These are phyloP conservation scores for Buphagus erythrorhynchus DNA, from an alignment of 2,797 vertebrate genomes.

Conservation along the genomic window DNA sequence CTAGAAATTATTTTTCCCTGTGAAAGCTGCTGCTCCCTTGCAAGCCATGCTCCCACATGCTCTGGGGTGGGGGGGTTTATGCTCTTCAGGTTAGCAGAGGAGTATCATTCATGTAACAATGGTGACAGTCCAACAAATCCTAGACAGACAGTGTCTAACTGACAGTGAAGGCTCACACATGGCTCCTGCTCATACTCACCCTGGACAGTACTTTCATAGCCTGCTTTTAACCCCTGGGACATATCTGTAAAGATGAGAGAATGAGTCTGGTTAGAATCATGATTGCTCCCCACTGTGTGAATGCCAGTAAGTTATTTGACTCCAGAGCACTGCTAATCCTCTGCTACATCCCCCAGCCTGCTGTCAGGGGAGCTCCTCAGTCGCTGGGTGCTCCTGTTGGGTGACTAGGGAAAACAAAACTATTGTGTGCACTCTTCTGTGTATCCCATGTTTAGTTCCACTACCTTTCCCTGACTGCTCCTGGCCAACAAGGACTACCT, in stretches of 20 bases:
- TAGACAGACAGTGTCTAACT: neutral
- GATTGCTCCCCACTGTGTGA: neutral
- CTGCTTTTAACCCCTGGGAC: neutral
- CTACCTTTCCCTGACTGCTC: neutral
- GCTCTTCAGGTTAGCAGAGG: neutral
- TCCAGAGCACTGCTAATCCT: neutral
- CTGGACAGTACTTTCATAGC: neutral
- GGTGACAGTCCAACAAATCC: neutral
- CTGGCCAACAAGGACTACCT: neutral
- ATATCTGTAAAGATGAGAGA: neutral
- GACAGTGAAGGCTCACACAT: neutral
- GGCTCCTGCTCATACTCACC: neutral
- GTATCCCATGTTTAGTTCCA: neutral
- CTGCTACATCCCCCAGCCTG: neutral
- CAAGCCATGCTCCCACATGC: neutral
- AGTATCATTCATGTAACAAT: neutral
- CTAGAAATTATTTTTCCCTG: neutral
- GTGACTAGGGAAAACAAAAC: neutral
- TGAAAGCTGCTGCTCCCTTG: neutral
- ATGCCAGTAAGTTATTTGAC: neutral
- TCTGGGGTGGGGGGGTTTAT: accelerated
- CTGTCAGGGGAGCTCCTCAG: neutral
- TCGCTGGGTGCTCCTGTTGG: neutral
- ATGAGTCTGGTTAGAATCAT: neutral
- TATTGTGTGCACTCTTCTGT: too few species aligned